Conservation (phyloP, 2,888 invertebrate species). For the Iphiclides podalirius region DNA sequence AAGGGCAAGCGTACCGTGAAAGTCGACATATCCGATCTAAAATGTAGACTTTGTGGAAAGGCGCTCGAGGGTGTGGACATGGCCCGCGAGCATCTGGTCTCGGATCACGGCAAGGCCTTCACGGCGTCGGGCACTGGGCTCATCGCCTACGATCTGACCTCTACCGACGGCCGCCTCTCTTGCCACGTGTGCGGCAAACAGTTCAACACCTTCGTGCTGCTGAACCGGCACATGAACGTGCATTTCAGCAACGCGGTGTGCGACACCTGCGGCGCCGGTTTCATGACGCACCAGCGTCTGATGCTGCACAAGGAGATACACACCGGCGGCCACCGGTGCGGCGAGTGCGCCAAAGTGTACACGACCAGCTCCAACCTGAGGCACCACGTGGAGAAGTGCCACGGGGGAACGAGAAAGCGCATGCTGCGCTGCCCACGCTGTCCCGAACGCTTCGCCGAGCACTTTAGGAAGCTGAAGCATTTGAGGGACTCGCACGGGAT, state of each 20-base stretch:
- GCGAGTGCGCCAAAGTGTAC: conserved; percentile 53
- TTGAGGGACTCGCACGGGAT: conserved; percentile 29
- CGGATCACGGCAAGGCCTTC: conserved; percentile 30
- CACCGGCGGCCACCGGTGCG: conserved; percentile 60
- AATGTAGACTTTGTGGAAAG: conserved; percentile 33
- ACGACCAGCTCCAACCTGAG: conserved; percentile 28
- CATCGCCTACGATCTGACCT: conserved; percentile 27
- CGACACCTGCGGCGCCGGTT: conserved; percentile 59
- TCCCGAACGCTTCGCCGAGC: conserved; percentile 30
- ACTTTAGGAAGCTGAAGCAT: conserved; percentile 33
- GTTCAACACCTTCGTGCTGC: conserved; percentile 56
- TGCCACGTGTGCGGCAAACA: conserved; percentile 56
- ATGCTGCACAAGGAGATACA: conserved; percentile 62
- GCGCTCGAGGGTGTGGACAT: conserved; percentile 29
- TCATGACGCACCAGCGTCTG: conserved; percentile 57
- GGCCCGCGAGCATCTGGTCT: conserved; percentile 29
- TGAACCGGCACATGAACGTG: conserved; percentile 66
- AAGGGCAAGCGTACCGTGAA: conserved; percentile 37
- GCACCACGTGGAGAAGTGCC: conserved; percentile 29
- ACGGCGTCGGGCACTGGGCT: conserved; percentile 34
- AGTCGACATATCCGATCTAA: conserved; percentile 36
- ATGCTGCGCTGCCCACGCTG: conserved; percentile 32
- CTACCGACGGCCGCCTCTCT: conserved; percentile 28
- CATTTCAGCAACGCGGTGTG: conserved; percentile 64
- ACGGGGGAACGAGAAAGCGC: conserved; percentile 23